Evolutionary conservation across 2,113 vertebrate genomes (phyloP).

Genomic region (Microcebus murinus): DNA sequence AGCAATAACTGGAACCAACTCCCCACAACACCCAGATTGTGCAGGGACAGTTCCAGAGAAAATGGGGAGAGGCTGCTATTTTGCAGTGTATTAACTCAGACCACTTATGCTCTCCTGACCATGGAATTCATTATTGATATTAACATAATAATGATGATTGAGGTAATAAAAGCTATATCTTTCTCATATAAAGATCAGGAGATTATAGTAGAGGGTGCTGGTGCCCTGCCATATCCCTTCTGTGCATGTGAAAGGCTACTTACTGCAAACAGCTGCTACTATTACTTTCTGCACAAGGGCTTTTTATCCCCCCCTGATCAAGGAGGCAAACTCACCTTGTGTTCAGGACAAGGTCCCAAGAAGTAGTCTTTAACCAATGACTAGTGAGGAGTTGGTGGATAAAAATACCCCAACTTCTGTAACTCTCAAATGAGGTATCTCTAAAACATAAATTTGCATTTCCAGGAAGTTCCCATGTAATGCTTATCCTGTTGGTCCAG

Average conservation of each 20-base stretch:
- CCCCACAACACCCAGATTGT: neutral
- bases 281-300: neutral
- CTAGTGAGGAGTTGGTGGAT: neutral
- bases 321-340: neutral
- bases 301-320: neutral
- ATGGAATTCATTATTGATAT: neutral
- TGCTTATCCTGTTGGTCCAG: neutral
- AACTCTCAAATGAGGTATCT: neutral
- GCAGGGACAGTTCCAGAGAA: neutral
- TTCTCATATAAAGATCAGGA: neutral
- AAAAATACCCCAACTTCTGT: neutral
- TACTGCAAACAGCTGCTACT: neutral
- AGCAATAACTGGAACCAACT: neutral
- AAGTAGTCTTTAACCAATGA: neutral
- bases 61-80: neutral
- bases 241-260: neutral
- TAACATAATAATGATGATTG: neutral
- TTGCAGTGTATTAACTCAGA: neutral
- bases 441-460: conserved; percentile 14
- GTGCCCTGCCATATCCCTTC: neutral
- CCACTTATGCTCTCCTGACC: neutral
- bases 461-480: neutral
- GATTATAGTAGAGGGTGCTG: neutral
- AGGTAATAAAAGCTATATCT: neutral
- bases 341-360: neutral